Conservation (phyloP, 2,888 invertebrate species). For the Girardia tigrina region DNA sequence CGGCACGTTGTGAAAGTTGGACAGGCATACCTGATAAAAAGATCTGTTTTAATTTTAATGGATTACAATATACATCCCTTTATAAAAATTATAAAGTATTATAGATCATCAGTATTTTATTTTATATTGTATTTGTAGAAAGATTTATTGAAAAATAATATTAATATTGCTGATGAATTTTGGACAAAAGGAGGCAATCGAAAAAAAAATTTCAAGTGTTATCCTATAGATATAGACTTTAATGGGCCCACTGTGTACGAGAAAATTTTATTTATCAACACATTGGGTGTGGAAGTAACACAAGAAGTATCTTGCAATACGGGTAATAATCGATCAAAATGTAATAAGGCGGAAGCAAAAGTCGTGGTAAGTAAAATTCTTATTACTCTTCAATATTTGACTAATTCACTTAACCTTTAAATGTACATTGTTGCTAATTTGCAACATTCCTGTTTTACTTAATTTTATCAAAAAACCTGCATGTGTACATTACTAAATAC, state of each 20-base stretch:
- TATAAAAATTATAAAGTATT: background rate
- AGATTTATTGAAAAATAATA: background rate
- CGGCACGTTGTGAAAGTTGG: background rate
- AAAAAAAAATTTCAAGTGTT: background rate
- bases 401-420: too few species aligned
- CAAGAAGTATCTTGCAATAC: background rate
- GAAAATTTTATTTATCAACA: constrained; percentile 11
- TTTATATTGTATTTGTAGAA: background rate
- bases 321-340: background rate
- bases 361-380: background rate
- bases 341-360: background rate
- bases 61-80: background rate
- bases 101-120: too few species aligned
- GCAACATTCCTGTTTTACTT: too few species aligned
- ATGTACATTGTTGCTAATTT: too few species aligned
- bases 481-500: too few species aligned
- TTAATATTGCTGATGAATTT: background rate
- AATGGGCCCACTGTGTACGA: constrained; percentile 1
- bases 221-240: background rate
- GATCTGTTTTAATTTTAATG: background rate
- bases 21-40: background rate
- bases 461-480: too few species aligned
- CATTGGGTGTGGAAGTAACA: background rate
- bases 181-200: background rate
- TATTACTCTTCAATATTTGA: too few species aligned